These are phyloP conservation scores for Apis laboriosa DNA, from an alignment of 1,140 invertebrate species.

Conservation along the genomic window DNA sequence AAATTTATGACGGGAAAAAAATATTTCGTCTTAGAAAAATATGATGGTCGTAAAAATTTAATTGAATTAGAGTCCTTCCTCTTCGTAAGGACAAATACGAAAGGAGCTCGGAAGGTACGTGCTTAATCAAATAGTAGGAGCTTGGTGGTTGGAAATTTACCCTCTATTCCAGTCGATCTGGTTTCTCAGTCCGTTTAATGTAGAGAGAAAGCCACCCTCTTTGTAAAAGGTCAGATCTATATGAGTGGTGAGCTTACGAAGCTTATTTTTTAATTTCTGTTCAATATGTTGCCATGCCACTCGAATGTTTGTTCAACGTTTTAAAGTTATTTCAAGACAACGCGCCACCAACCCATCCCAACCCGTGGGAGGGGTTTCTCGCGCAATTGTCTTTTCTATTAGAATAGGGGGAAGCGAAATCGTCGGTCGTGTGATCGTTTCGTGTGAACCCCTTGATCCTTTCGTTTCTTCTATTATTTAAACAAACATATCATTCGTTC, in stretches of 20 bases:
- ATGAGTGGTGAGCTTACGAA: slow-evolving; percentile 51
- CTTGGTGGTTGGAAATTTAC: slow-evolving; percentile 24
- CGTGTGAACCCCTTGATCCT: slow-evolving; percentile 54
- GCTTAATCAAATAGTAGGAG: slow-evolving; percentile 49
- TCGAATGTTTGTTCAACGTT: slow-evolving; percentile 66
- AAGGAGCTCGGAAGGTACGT: slow-evolving; percentile 15
- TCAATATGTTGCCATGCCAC: slow-evolving; percentile 59
- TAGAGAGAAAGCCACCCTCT: slow-evolving; percentile 20
- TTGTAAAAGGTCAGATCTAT: slow-evolving; percentile 38
- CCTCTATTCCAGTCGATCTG: slow-evolving; percentile 35
- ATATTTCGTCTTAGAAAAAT: no score
- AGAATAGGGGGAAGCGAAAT: slow-evolving; percentile 39
- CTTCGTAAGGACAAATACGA: slow-evolving; percentile 10
- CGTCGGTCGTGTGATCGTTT: slow-evolving; percentile 42
- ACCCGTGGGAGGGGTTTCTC: slow-evolving; percentile 33
- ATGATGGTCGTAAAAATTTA: not conserved
- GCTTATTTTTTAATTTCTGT: slow-evolving; percentile 69
- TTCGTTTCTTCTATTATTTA: not conserved
- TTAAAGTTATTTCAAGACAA: slow-evolving; percentile 73
- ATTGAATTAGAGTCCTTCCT: not conserved
- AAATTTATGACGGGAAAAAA: no score
- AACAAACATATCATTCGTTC: slow-evolving; percentile 1
- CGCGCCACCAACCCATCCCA: slow-evolving; percentile 30
- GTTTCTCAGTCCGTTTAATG: slow-evolving; percentile 38
- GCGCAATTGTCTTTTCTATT: slow-evolving; percentile 48